These are phyloP conservation scores for Pipa parva DNA, from an alignment of 2,113 vertebrate genomes.

Conservation along the genomic window DNA sequence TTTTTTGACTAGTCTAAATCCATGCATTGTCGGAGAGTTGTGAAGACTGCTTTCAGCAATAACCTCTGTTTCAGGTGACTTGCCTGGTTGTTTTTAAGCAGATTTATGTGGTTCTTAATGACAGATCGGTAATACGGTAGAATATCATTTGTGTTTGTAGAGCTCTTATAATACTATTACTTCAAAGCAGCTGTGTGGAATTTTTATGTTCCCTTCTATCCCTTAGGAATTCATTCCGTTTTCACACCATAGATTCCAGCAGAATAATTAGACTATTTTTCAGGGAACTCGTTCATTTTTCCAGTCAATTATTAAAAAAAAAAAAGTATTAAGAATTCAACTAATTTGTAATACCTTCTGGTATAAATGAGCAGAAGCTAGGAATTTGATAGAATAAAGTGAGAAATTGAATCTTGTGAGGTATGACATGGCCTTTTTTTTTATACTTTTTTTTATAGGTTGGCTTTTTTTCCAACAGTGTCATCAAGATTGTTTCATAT, in stretches of 20 bases:
- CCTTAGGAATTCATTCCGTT: slow-evolving; percentile 12
- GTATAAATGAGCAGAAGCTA: slow-evolving; percentile 23
- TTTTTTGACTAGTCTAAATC: no score
- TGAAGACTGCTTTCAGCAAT: no score
- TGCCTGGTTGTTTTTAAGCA: no score
- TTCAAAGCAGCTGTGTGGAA: slow-evolving; percentile 32
- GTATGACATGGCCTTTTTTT: slow-evolving; percentile 7
- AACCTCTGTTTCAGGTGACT: no score
- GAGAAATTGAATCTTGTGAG: slow-evolving; percentile 25
- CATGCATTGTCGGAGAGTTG: no score
- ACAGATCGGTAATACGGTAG: background rate
- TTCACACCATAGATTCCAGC: slow-evolving; percentile 18
- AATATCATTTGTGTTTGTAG: slow-evolving; percentile 17
- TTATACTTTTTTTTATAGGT: slow-evolving; percentile 23
- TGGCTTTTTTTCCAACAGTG: background rate
- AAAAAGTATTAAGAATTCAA: slow-evolving; percentile 36
- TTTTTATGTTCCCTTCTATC: slow-evolving; percentile 17
- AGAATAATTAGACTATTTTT: slow-evolving; percentile 36
- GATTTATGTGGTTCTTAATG: slow-evolving; percentile 15
- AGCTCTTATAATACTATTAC: slow-evolving; percentile 24
- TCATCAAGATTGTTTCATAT: slow-evolving; percentile 10
- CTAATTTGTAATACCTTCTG: slow-evolving; percentile 39
- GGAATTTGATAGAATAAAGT: slow-evolving; percentile 27
- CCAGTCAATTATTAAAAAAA: slow-evolving; percentile 31
- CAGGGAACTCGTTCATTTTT: slow-evolving; percentile 26